Percentiles rank a stretch among this genome's conserved stretches.
Evolutionary conservation across 2,888 invertebrate genomes (phyloP).

Genomic region (Metalampra italica): DNA sequence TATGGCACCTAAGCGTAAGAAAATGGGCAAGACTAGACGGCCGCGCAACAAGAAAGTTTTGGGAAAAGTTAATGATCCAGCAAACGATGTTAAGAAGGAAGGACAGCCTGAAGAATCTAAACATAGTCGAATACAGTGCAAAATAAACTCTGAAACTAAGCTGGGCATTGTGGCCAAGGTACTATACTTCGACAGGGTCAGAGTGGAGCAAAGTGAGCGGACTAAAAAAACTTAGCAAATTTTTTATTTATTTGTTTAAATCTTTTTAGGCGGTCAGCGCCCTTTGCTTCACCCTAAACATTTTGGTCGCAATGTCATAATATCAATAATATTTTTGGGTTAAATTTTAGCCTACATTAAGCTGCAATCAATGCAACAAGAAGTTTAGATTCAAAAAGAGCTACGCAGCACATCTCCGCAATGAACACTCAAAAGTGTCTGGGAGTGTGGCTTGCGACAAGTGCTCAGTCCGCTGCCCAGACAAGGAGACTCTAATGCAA

Average conservation of each 20-base stretch:
- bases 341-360: conserved; percentile 14
- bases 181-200: no score
- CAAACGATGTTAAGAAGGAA: background rate
- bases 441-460: conserved; percentile 81
- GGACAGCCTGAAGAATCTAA: no score
- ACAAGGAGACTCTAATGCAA: conserved; percentile 78
- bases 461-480: conserved; percentile 83
- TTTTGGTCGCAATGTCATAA: background rate
- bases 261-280: no score
- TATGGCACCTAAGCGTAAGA: conserved; percentile 58
- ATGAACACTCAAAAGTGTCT: conserved; percentile 82
- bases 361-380: conserved; percentile 82
- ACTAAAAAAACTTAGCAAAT: no score
- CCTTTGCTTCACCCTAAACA: no score
- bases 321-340: background rate
- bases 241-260: no score
- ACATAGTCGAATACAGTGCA: no score
- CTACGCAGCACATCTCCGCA: conserved; percentile 81
- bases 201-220: no score
- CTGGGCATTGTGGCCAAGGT: no score
- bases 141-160: no score
- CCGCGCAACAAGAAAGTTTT: background rate
- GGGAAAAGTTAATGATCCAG: no score
- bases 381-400: conserved; percentile 84
- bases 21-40: background rate